A percentile compares a stretch with the other conserved stretches of the same genome.
These are phyloP conservation scores for Aelia acuminata DNA, from an alignment of 2,888 invertebrate species.

Conservation along the genomic window DNA sequence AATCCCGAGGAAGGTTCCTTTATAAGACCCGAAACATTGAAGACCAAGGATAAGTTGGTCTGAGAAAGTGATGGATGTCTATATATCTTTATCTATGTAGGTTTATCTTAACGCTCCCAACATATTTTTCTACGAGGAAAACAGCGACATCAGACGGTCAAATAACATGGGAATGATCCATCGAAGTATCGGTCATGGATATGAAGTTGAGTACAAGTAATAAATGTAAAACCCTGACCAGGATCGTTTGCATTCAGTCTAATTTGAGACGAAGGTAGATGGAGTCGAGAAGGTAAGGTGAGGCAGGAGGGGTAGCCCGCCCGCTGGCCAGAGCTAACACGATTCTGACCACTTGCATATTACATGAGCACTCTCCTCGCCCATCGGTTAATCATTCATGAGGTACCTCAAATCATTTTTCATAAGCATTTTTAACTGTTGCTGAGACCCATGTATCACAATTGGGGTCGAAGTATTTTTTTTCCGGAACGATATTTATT, in stretches of 20 bases:
- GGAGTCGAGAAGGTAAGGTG: background rate
- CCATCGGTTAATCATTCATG: background rate
- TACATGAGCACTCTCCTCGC: slow-evolving; percentile 2
- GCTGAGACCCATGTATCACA: background rate
- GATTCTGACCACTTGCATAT: slow-evolving; percentile 3
- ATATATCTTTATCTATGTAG: too few species aligned
- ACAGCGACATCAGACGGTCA: too few species aligned
- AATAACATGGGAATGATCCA: too few species aligned
- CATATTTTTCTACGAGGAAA: too few species aligned
- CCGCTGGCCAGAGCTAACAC: background rate
- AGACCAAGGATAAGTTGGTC: too few species aligned
- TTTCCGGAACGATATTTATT: too few species aligned
- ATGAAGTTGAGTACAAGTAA: too few species aligned
- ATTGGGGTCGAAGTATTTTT: background rate
- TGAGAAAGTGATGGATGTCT: too few species aligned
- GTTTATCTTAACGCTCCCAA: too few species aligned
- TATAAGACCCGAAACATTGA: too few species aligned
- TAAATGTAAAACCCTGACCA: background rate
- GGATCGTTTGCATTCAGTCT: background rate
- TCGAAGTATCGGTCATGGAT: too few species aligned
- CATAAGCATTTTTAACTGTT: slow-evolving; percentile 17
- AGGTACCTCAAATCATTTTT: slow-evolving; percentile 29
- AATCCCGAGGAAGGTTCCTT: too few species aligned
- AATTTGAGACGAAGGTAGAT: background rate
- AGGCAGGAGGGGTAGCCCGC: background rate